phyloP scores from a whole-genome alignment of 2,888 invertebrate genomes.

The Tenthredo amoena region DNA sequence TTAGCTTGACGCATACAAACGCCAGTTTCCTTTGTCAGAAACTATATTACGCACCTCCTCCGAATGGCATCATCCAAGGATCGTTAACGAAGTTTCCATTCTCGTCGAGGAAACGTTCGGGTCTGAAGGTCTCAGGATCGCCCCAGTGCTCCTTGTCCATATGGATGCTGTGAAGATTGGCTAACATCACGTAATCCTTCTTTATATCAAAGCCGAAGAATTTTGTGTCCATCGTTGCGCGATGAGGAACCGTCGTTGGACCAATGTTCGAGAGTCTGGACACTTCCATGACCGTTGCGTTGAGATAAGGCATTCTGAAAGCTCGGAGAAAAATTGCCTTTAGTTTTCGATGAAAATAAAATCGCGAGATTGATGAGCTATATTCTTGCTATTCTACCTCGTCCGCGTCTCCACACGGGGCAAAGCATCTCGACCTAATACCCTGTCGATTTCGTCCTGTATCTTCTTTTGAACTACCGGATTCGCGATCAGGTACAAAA shows the following conservation, averaged over 20 bases:
- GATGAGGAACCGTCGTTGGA: conserved; percentile 61
- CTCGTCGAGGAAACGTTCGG: conserved; percentile 61
- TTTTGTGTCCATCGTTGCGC: conserved; percentile 58
- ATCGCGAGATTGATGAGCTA: too few species aligned
- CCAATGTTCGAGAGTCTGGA: conserved; percentile 63
- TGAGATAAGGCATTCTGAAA: conserved; percentile 64
- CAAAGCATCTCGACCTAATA: conserved; percentile 63
- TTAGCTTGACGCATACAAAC: not conserved
- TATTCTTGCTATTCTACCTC: conserved; percentile 50
- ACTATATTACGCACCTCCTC: conserved; percentile 53
- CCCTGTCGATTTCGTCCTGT: conserved; percentile 65
- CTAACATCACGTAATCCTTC: conserved; percentile 59
- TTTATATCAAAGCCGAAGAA: conserved; percentile 59
- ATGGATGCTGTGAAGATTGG: conserved; percentile 61
- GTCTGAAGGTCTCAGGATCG: conserved; percentile 63
- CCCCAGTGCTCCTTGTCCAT: conserved; percentile 65
- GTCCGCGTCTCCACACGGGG: conserved; percentile 62
- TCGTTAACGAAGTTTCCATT: conserved; percentile 55
- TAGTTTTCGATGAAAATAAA: not conserved
- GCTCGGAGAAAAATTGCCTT: not conserved
- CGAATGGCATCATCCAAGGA: conserved; percentile 59
- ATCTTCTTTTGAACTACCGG: conserved; percentile 62
- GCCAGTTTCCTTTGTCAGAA: not conserved
- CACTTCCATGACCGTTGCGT: conserved; percentile 67
- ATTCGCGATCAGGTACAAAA: conserved; percentile 64